Conservation (phyloP, 2,113 vertebrate species). For the Scalopus aquaticus region DNA sequence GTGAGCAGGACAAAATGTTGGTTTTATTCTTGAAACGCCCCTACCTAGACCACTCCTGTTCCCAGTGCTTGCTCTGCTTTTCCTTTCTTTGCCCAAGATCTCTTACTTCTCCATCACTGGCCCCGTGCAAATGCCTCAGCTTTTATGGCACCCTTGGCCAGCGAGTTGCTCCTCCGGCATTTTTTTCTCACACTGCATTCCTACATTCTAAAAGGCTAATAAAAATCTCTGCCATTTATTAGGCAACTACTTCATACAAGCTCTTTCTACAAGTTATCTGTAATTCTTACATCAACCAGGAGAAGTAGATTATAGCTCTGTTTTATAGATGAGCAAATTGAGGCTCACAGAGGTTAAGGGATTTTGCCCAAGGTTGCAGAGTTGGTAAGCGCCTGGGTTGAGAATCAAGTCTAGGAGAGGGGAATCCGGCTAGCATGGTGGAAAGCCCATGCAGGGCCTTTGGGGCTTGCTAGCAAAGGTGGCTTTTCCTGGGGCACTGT, state of each 20-base stretch:
- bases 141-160: background rate
- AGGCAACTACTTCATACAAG: background rate
- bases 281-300: background rate
- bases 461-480: background rate
- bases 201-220: background rate
- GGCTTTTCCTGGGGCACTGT: background rate
- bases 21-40: background rate
- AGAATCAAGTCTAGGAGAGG: background rate
- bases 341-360: background rate
- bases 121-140: background rate
- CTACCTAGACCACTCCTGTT: background rate
- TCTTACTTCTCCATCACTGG: fast-evolving
- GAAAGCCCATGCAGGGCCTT: fast-evolving
- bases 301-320: background rate
- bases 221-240: background rate
- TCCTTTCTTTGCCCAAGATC: background rate
- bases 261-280: background rate
- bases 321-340: background rate
- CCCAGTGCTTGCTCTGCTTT: too few relatives aligned
- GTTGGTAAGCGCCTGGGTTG: background rate
- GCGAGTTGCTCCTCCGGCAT: background rate
- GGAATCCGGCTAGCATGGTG: background rate
- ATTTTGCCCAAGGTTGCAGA: background rate
- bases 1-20: background rate
- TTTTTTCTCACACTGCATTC: background rate